phyloP scores from a whole-genome alignment of 2,113 vertebrate species.

The Clarias magur region DNA sequence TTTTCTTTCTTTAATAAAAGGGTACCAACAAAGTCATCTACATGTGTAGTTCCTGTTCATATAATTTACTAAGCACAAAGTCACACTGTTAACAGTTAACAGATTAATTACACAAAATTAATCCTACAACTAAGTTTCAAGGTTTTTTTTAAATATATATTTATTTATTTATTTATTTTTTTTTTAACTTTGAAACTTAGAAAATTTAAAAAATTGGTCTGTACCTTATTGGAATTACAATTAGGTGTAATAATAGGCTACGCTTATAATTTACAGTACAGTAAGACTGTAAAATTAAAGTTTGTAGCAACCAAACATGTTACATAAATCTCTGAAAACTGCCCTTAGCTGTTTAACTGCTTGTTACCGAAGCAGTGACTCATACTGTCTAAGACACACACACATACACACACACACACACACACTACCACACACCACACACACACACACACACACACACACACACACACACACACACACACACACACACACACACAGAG shows the following conservation, averaged over 20 bases:
- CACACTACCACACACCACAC: conserved; percentile 3
- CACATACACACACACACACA: background rate
- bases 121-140: too few species aligned
- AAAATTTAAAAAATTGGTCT: background rate
- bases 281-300: conserved; percentile 23
- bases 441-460: background rate
- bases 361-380: conserved; percentile 42
- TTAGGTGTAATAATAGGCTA: background rate
- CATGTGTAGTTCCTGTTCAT: too few species aligned
- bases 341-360: conserved; percentile 17
- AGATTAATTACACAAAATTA: too few species aligned
- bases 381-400: background rate
- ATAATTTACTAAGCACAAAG: too few species aligned
- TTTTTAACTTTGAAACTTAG: too few species aligned
- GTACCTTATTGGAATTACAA: conserved; percentile 15
- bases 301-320: conserved; percentile 32
- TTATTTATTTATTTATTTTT: too few species aligned
- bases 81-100: too few species aligned
- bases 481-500: background rate
- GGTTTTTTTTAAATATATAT: too few species aligned
- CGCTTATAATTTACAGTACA: background rate
- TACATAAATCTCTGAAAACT: conserved; percentile 35
- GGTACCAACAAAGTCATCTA: too few species aligned
- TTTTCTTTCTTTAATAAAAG: too few species aligned
- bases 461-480: background rate